Base-by-base conservation (phyloP, 2,888 invertebrate genomes). In the Dynastes maya region DNA sequence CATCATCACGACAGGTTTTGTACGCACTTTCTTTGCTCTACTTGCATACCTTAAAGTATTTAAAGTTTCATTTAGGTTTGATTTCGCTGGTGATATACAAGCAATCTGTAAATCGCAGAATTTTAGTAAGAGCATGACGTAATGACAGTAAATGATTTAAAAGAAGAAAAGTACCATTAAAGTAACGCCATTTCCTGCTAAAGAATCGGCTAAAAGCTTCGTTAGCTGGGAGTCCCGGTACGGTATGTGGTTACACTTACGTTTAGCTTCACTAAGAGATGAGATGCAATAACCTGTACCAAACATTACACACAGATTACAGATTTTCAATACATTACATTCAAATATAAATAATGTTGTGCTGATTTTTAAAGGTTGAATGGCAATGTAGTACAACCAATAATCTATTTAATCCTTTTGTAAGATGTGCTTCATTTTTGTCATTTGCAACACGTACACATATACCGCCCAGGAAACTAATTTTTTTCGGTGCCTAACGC, bases 141-240 rank as follows among this genome's bases (percentile, higher is more conserved):
- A 45, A 1, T 45, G 11, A 45, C 2, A 9, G 2, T 8, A 45
- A 45, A 11, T 45, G 11, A 9, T 8, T 8, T 45, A 45, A 9
- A 8, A 45, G 45, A 2, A 45, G 8, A 45, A 8, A 45, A 8
- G 11, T 89, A 96, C 97, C 98, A 98, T 98, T 11, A 98, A 90
- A 0, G 98, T 97, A 5, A 97, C 97, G 4, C 98, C 98, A 86
- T 96, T 97, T 61, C 98, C 98, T 0, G 97, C 97, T 4, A 98
- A 91, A 84, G 97, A 97, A 88, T 98, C 98, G 0, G 98, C 97
- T 75, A 98, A 88, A 4, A 98, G 90, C 88, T 98, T 98, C 5
- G 98, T 98, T 71, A 98, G 90, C 88, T 98, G 97, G 86, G 97
- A 97, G 89, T 98, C 98, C 84, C 98, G 90, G 88, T 98, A 98